Evolutionary conservation across 2,888 invertebrate genomes (phyloP).

Genomic region (Napeogenes sylphis): DNA sequence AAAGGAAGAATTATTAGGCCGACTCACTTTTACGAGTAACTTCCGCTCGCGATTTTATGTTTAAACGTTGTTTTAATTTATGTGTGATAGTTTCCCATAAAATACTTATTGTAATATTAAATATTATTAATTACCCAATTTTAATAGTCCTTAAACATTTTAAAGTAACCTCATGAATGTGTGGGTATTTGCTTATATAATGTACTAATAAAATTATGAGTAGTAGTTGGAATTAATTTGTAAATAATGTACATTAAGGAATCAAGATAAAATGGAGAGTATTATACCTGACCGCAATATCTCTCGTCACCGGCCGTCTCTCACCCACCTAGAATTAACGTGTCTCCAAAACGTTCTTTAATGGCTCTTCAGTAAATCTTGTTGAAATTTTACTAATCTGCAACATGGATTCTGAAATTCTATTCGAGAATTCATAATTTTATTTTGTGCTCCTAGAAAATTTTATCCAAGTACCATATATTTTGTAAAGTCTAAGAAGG

Average conservation of each 20-base stretch:
- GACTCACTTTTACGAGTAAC: conserved; percentile 15
- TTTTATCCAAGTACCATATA: no score
- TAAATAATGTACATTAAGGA: not conserved
- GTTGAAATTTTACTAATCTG: conserved; percentile 1
- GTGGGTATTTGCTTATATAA: no score
- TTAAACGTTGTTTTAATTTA: conserved; percentile 15
- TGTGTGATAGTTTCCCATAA: conserved; percentile 27
- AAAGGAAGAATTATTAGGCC: conserved; percentile 10
- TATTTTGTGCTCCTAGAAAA: no score
- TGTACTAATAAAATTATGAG: not conserved
- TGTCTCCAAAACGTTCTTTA: conserved; percentile 4
- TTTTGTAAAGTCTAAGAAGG: no score
- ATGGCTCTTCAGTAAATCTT: conserved; percentile 13
- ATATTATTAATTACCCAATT: not conserved
- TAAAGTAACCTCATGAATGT: not conserved
- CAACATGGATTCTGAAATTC: not conserved
- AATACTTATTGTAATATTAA: conserved; percentile 18
- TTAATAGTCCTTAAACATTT: not conserved
- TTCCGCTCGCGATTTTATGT: conserved; percentile 19
- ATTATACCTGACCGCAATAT: conserved; percentile 10
- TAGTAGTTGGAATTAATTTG: not conserved
- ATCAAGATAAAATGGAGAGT: not conserved
- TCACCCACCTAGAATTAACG: conserved; percentile 17
- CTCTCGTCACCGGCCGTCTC: conserved; percentile 25
- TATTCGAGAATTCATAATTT: no score